Conservation (phyloP, 2,888 invertebrate genomes). For the Rhynchonema sp. region DNA sequence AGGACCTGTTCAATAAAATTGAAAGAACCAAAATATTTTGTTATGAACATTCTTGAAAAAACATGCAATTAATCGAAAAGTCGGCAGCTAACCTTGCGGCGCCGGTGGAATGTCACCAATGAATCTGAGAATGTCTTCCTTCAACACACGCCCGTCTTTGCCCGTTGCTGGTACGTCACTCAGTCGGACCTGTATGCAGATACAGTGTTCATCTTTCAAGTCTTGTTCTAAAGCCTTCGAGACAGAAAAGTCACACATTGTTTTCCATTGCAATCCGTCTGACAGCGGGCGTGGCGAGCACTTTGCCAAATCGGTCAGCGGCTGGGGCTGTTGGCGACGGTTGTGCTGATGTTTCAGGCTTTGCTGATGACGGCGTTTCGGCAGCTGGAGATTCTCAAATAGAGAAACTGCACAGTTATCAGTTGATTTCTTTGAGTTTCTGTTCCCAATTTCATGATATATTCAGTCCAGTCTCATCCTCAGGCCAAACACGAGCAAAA, state of each 20-base stretch:
- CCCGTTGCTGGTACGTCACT: conserved; percentile 55
- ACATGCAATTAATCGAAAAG: background rate
- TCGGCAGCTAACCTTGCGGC: conserved; percentile 10
- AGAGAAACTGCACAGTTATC: no score
- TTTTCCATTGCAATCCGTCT: conserved; percentile 74
- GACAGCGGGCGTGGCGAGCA: conserved; percentile 78
- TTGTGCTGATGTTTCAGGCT: background rate
- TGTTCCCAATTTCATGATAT: no score
- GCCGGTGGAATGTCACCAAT: conserved; percentile 29
- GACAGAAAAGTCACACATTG: no score
- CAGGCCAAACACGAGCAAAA: no score
- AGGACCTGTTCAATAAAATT: no score
- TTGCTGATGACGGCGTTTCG: background rate
- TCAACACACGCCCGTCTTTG: conserved; percentile 68
- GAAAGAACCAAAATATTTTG: no score
- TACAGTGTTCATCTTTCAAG: no score
- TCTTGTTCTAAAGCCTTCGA: no score
- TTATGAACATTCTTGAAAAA: background rate
- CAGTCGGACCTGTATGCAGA: conserved; percentile 42
- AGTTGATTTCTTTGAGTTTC: no score
- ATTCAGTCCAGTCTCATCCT: no score
- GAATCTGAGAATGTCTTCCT: conserved; percentile 69
- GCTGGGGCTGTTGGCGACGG: conserved; percentile 5
- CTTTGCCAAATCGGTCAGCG: conserved; percentile 23
- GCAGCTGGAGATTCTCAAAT: background rate